Conservation (phyloP, 2,888 invertebrate genomes). For the Maniola hyperantus region DNA sequence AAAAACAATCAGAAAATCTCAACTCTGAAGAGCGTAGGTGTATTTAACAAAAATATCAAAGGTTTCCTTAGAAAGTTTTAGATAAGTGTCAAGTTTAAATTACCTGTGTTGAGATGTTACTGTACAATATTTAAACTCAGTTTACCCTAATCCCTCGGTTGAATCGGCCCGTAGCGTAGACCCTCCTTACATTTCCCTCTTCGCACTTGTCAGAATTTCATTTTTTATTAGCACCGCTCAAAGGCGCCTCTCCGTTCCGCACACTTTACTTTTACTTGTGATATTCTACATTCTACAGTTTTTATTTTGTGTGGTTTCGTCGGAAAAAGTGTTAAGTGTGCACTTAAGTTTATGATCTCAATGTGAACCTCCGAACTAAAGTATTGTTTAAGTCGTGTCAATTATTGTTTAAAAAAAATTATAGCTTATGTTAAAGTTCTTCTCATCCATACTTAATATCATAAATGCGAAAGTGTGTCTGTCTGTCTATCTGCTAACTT, state of each 20-base stretch:
- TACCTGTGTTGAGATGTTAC: conserved; percentile 2
- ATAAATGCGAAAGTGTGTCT: too few species aligned
- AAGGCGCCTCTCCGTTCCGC: conserved; percentile 61
- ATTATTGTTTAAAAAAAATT: too few species aligned
- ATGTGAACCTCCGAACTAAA: too few species aligned
- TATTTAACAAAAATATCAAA: too few species aligned
- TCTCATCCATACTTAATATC: too few species aligned
- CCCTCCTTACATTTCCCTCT: conserved; percentile 60
- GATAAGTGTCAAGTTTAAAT: not conserved
- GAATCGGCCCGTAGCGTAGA: conserved; percentile 44
- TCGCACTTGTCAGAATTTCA: conserved; percentile 58
- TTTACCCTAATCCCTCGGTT: conserved; percentile 21
- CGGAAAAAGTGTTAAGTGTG: not conserved
- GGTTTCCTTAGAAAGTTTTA: too few species aligned
- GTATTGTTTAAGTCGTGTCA: too few species aligned
- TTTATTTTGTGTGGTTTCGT: conserved; percentile 4
- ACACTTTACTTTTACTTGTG: conserved; percentile 52
- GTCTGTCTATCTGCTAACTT: too few species aligned
- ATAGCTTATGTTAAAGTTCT: too few species aligned
- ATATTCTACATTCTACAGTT: conserved; percentile 12
- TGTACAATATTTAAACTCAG: conserved; percentile 17
- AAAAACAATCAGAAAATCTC: too few species aligned
- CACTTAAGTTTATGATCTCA: too few species aligned
- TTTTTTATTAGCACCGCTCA: conserved; percentile 61
- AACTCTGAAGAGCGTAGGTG: too few species aligned